Base-by-base conservation (phyloP, 1,140 invertebrate genomes). In the Drosophila triauraria region DNA sequence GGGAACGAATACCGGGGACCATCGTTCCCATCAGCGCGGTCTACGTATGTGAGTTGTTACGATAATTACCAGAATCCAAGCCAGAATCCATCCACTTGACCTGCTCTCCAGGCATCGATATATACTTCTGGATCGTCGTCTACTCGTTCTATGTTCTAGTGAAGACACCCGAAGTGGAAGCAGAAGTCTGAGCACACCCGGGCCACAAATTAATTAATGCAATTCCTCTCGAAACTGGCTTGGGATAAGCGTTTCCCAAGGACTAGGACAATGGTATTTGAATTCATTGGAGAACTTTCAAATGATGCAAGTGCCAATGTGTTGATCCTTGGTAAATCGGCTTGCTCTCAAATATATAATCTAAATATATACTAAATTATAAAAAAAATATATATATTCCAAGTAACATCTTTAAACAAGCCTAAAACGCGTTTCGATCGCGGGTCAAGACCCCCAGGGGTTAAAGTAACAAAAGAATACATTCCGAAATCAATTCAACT, bases 51-150 rank as follows among this genome's bases (percentile, higher is more conserved):
- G 35, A 71, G 81, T 70, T 50, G 12, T 10, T 20, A 30, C 5
- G 8, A 13, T 25, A 7, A 6, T 3, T 9, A 13, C 3, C 6
- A 30, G 20, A 20, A 1, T 20, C 1, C 20, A 15, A 4, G 1
- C 6, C 7, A 23, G 20, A 40, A 23, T 54, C 20, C 20, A 25
- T 56, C 4, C 8, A 27, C 12, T 25, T 13, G 12, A 15, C 12
- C 23, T 25, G 1, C 6, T 23, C 61, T 38, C 5, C 27, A 86
- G 83, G 25, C n/a, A 0, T 23, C 6, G 65, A 40, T 3, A 0
- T n/a, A 1, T 86, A 86, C 32, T 76, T 58, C 50, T 86, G 71
- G 83, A 1, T 87, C 6, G 48, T 80, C 23, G 83, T 82, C 8
- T 87, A 56, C 42, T 79, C 83, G 5, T 79, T 50, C 30, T 74